Evolutionary conservation across 2,113 vertebrate genomes (phyloP), one percentile per base, ranked within the genome.

Genomic region (Saguinus midas): DNA sequence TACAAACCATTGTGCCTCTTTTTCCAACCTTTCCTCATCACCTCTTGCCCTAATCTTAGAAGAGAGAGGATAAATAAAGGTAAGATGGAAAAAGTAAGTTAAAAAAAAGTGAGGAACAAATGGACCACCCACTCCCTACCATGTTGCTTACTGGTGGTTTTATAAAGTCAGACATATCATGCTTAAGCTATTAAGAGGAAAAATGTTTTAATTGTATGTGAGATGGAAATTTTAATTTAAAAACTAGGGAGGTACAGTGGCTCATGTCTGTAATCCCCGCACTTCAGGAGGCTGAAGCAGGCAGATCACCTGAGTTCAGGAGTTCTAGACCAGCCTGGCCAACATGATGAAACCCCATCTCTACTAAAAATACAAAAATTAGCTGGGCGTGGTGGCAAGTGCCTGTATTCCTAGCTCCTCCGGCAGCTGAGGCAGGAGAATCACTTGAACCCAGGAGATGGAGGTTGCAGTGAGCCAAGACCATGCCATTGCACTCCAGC

Each of bases 151-250:
- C 29, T 18, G 20, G 25, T 75, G 40, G 29, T 58, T 86, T 79
- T 82, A 64, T 6, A 78, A 40, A 57, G 87, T 70, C 84, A 57
- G 17, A 35, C 20, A 93, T 3, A 89, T 57, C n/a, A 93, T 76
- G 8, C 29, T 12, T 83, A 86, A 79, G 52, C 12, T 93, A 91
- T 86, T 57, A 52, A 91, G 23, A 80, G 17, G 35, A 55, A 14
- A 18, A 85, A 90, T 6, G 13, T 6, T 83, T 73, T 94, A 92
- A 95, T 27, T 90, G 29, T 18, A 84, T 81, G 5, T 76, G 17
- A 43, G 48, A 91, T 18, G 11, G 6, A 87, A 87, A 80, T 58
- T 93, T 96, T 82, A 95, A 92, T 72, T 96, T 64, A 94, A 95
- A 29, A 64, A 70, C 13, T 82, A 61, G 25, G 43, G 21, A 27